Conservation (phyloP, 1,140 invertebrate genomes). For the Archivesica marissinica region DNA sequence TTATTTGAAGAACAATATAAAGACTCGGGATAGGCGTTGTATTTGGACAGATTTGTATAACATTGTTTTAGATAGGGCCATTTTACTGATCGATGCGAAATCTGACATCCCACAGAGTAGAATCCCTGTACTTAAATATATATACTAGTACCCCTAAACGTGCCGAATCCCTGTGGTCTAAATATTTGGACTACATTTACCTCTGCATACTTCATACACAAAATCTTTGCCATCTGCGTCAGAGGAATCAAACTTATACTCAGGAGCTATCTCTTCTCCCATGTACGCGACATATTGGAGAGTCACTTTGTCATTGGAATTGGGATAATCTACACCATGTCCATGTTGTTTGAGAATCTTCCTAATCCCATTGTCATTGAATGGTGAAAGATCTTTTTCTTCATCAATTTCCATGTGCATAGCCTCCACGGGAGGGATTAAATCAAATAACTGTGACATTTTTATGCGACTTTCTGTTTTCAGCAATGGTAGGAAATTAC, state of each 20-base stretch:
- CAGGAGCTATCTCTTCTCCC: slow-evolving; percentile 25
- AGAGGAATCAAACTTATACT: slow-evolving; percentile 38
- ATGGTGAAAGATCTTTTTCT: slow-evolving; percentile 2
- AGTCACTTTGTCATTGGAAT: slow-evolving; percentile 4
- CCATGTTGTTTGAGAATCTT: slow-evolving; percentile 31
- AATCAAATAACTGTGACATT: slow-evolving; percentile 33
- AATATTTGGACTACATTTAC: no score
- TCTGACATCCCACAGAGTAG: no score
- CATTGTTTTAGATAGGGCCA: no score
- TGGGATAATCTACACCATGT: slow-evolving; percentile 30
- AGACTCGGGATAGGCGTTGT: no score
- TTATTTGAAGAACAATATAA: no score
- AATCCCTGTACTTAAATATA: no score
- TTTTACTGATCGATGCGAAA: no score
- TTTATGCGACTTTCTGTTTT: not conserved
- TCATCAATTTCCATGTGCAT: slow-evolving; percentile 13
- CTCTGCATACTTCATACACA: slow-evolving; percentile 40
- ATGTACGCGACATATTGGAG: slow-evolving; percentile 27
- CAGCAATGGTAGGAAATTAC: not conserved
- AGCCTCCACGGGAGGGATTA: not conserved
- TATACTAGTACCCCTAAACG: no score
- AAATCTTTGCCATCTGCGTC: slow-evolving; percentile 29
- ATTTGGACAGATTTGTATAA: no score
- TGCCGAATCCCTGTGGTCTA: no score
- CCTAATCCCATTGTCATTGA: slow-evolving; percentile 17